Base-by-base conservation (phyloP, 2,888 invertebrate genomes). In the Glaucopsyche alexis region DNA sequence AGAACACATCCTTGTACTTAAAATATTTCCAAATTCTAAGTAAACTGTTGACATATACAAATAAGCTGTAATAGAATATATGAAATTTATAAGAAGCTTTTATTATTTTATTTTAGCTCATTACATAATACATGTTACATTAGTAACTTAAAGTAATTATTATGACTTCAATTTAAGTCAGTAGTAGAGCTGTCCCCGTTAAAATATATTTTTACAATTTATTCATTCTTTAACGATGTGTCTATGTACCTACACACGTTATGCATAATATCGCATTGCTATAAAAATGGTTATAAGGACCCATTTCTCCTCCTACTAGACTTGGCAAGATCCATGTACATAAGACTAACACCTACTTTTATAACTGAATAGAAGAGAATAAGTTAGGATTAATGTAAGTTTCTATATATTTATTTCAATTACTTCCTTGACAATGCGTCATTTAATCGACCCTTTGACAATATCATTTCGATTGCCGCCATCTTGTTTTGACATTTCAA, bases 241-340 rank as follows among this genome's bases (percentile, higher is more conserved):
- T 19, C 13, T 69, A 69, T 69, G 69, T 60, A 38, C 69, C 69
- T 38, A 49, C 69, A 49, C 69, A 69, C 69, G 49, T 49, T 69
- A 69, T 8, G 69, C 69, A 69, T 49, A 19, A 19, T 19, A 47
- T 69, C 14, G 45, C 45, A 19, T 69, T 69, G 45, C 69, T 45
- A 60, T 60, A 60, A 69, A 49, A 47, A 69, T 69, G 69, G 69
- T 69, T 69, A 69, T 47, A 49, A 69, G 69, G 49, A 45, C 69
- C 69, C 69, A 69, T 69, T 40, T 66, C 42, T 66, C 42, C 40
- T 42, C 42, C 66, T 40, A 66, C 66, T 66, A 66, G 66, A 42
- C 42, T 42, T 40, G 45, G 47, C 45, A 69, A 47, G 19, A 69
- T 29, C 69, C 69, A 29, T 69, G 69, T 69, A 69, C 69, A 69